Base-by-base conservation (phyloP, 2,113 vertebrate genomes). In the Gallinago undulata region DNA sequence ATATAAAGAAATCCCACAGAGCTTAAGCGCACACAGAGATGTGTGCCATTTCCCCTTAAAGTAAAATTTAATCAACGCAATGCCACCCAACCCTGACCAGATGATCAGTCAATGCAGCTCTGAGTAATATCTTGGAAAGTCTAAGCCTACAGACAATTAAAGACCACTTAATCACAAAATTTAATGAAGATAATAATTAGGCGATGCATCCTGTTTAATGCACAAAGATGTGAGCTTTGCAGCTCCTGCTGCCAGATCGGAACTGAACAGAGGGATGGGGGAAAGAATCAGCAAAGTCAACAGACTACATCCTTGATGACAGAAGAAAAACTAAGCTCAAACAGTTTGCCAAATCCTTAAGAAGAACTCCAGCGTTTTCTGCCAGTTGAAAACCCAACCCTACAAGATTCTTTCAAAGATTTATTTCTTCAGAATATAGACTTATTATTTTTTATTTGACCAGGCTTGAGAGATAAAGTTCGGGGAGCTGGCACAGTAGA, bases 161-260 rank as follows among this genome's bases (percentile, higher is more conserved):
- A 91, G 89, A 89, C 63, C 89, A 94, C 88, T 97, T 96, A 93
- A 97, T 97, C 96, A 96, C 89, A 94, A 95, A 95, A 95, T 96
- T 96, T 97, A 97, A 97, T 97, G 95, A 96, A 94, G 92, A 89
- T 81, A 97, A 81, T 96, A 96, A 97, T 97, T 97, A 97, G 92
- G 75, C 45, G 11, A 60, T 86, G 85, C 92, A 96, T 96, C 95
- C 91, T 97, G 95, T 95, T 94, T 92, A 92, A 97, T 70, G 84
- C 75, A 64, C 47, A 68, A 86, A 67, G 94, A 95, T 81, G 25
- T 77, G 72, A 93, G 79, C 33, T 53, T 96, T 94, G 79, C 89
- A 93, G 67, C 66, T 95, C 79, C 89, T 6, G 45, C 92, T 94
- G 94, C 84, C 94, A 84, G 82, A 72, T 94, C 7, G 7, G 77